Evolutionary conservation across 1,140 invertebrate species (phyloP), one percentile per base, ranked within the genome.

Genomic region (Calephelis virginiensis): DNA sequence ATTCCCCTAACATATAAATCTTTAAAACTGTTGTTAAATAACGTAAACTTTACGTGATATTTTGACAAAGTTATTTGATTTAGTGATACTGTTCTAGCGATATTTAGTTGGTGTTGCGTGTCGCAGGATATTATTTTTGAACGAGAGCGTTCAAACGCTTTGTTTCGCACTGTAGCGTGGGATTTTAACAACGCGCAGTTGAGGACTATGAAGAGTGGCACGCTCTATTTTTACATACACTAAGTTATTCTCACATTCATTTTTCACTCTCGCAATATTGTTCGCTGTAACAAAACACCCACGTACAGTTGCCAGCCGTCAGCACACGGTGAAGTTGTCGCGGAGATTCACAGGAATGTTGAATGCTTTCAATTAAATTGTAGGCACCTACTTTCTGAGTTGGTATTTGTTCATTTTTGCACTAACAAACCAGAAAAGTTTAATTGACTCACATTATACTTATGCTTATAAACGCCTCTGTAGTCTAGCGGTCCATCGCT

Each of bases 101-200:
- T 79, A 69, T 70, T 71, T 70, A 69, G 72, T 64, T 61, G 59
- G 49, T 13, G 64, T 78, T 75, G 81, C 77, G 74, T 80, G 79
- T 73, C 70, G 60, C 65, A 61, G 59, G 49, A 71, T 73, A 80
- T 80, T 80, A 75, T 73, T 77, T 78, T 72, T 65, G 67, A 74
- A 75, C 68, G 62, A 65, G 69, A 72, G 12, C 68, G 49, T 69
- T 75, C 69, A 73, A 74, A 63, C 47, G 70, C 70, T 74, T 78
- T 76, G 72, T 73, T 74, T 76, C 67, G 65, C 72, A 63, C 66
- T 68, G 40, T 47, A 78, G 69, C 66, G 64, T 72, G 70, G 67
- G 63, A 71, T 68, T 76, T 78, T 76, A 72, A 76, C 74, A 74
- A 72, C 76, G 64, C 69, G 47, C 48, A 37, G 62, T 61, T 61